Conservation (phyloP, 2,113 vertebrate species). For the Pitta sordida region DNA sequence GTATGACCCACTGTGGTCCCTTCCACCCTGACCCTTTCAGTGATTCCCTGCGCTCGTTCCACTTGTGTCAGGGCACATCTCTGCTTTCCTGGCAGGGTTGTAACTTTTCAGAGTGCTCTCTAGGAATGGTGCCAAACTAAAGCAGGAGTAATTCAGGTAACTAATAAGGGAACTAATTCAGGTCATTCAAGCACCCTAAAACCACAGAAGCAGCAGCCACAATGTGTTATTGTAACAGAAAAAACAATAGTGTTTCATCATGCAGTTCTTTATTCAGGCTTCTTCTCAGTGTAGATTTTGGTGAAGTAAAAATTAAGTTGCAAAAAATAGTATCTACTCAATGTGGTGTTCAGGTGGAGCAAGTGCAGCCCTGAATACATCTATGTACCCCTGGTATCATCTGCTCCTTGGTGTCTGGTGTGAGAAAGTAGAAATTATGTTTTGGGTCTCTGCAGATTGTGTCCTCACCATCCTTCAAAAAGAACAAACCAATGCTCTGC, state of each 20-base stretch:
- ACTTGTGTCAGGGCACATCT: background rate
- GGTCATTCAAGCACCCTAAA: background rate
- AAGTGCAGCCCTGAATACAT: background rate
- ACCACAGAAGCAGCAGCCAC: background rate
- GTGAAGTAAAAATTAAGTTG: background rate
- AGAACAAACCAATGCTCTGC: background rate
- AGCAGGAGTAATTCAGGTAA: background rate
- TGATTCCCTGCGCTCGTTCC: fast-evolving
- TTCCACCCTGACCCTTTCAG: background rate
- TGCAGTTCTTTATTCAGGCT: background rate
- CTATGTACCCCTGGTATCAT: fast-evolving
- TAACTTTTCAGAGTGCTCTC: fast-evolving
- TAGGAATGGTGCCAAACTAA: background rate
- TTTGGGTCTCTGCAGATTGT: background rate
- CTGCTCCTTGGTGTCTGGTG: background rate
- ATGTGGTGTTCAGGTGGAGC: fast-evolving
- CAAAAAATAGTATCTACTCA: background rate
- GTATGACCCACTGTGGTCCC: background rate
- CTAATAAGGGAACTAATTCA: no score
- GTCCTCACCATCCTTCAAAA: background rate
- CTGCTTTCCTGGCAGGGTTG: fast-evolving
- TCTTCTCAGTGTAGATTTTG: background rate
- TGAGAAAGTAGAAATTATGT: background rate
- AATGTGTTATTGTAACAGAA: background rate
- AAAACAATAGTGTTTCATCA: background rate